phyloP scores from a whole-genome alignment of 2,888 invertebrate species.

The Drosophila incognita region DNA sequence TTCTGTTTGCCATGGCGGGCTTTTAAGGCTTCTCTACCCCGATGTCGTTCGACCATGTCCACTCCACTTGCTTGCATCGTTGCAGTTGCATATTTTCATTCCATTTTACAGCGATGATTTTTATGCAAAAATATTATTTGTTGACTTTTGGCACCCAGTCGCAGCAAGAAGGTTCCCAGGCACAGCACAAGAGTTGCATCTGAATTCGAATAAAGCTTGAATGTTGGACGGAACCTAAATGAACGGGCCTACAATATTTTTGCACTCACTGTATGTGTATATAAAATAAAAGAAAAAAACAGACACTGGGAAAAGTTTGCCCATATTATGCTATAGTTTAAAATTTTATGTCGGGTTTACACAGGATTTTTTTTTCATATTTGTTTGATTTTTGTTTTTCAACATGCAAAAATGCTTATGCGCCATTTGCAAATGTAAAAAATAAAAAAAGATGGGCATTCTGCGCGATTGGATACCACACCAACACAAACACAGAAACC shows the following conservation, averaged over 20 bases:
- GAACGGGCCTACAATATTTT: conserved; percentile 47
- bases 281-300: conserved; percentile 4
- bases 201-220: conserved; percentile 21
- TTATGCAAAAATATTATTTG: conserved; percentile 78
- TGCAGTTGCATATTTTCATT: conserved; percentile 68
- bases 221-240: conserved; percentile 26
- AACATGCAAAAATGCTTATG: conserved; percentile 72
- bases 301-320: conserved; percentile 50
- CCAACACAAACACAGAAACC: conserved; percentile 13
- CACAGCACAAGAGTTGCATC: conserved; percentile 34
- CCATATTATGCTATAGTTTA: conserved; percentile 61
- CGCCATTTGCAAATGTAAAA: conserved; percentile 73
- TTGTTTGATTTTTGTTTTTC: conserved; percentile 12
- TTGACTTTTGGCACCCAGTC: conserved; percentile 74
- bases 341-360: conserved; percentile 43
- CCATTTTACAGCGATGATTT: conserved; percentile 64
- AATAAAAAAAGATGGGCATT: conserved; percentile 61
- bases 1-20: conserved; percentile 40
- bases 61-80: conserved; percentile 15
- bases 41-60: conserved; percentile 14
- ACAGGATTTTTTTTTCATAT: conserved; percentile 13
- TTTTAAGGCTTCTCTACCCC: conserved; percentile 45
- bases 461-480: conserved; percentile 68
- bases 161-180: conserved; percentile 9
- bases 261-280: conserved; percentile 3